A percentile compares a stretch with the other conserved stretches of the same genome.
phyloP scores from a whole-genome alignment of 2,797 vertebrate species.

The Xyrichtys novacula region DNA sequence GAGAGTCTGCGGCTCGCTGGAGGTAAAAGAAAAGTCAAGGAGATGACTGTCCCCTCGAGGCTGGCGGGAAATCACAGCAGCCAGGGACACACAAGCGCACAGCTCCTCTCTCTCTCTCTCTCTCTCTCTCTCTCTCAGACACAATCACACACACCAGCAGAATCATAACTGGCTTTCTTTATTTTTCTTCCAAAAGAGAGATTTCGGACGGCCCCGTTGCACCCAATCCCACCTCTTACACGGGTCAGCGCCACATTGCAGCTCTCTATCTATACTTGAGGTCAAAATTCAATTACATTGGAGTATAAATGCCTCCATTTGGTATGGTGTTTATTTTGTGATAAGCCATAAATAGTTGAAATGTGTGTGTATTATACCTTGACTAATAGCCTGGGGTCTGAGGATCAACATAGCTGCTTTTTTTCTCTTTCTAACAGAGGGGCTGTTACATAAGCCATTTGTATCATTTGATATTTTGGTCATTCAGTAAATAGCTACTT shows the following conservation, averaged over 20 bases:
- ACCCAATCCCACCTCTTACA: constrained; percentile 32
- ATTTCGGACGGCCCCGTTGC: constrained; percentile 45
- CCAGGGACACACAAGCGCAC: constrained; percentile 27
- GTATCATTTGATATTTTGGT: constrained; percentile 64
- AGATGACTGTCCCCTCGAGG: constrained; percentile 59
- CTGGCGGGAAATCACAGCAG: constrained; percentile 54
- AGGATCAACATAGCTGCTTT: constrained; percentile 34
- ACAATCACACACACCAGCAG: constrained; percentile 27
- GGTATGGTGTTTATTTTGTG: constrained; percentile 31
- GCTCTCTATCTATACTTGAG: constrained; percentile 29
- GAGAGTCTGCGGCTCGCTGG: constrained; percentile 50
- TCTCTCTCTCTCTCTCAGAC: constrained; percentile 26
- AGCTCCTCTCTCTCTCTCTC: not conserved
- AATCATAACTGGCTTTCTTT: constrained; percentile 10
- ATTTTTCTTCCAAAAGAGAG: constrained; percentile 29
- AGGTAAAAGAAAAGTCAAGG: constrained; percentile 57
- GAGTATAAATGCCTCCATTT: constrained; percentile 38
- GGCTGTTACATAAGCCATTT: constrained; percentile 63
- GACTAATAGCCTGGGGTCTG: constrained; percentile 55
- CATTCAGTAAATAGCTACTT: constrained; percentile 67
- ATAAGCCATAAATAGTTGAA: constrained; percentile 48
- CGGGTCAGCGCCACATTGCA: constrained; percentile 3
- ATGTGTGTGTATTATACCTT: constrained; percentile 51
- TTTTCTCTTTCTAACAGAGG: constrained; percentile 36
- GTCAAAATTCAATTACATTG: constrained; percentile 59